A percentile compares a stretch with the other conserved stretches of the same genome.
Conservation (phyloP, 2,797 vertebrate genomes). For the Lagorchestes hirsutus region DNA sequence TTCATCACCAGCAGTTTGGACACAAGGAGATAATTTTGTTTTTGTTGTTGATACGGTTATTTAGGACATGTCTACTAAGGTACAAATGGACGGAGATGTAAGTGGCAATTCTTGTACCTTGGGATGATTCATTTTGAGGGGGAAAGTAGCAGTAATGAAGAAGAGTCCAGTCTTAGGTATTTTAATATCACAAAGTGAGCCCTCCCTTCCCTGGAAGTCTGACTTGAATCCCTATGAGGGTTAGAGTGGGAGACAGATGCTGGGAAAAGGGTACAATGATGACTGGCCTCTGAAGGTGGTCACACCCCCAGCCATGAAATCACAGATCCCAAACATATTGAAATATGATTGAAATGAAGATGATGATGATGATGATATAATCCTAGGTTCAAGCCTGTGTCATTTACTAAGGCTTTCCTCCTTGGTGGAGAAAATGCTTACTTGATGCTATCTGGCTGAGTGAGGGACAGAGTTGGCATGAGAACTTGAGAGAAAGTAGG, state of each 20-base stretch:
- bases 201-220: not conserved
- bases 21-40: not conserved
- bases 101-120: not conserved
- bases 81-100: not conserved
- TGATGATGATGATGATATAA: not conserved
- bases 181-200: not conserved
- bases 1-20: not conserved
- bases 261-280: not conserved
- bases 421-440: not conserved
- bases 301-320: not conserved
- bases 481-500: not conserved
- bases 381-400: not conserved
- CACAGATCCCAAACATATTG: not conserved
- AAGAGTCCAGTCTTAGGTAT: not conserved
- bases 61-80: not conserved
- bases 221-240: not conserved
- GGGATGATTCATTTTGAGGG: not conserved
- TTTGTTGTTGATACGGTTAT: not conserved
- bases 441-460: not conserved
- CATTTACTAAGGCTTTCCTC: not conserved
- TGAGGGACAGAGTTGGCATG: not conserved
- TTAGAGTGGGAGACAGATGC: not conserved
- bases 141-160: not conserved
- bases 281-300: not conserved
- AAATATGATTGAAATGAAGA: not conserved